Evolutionary conservation across 2,888 invertebrate species (phyloP).

Genomic region (Bursaphelenchus okinawaensis): DNA sequence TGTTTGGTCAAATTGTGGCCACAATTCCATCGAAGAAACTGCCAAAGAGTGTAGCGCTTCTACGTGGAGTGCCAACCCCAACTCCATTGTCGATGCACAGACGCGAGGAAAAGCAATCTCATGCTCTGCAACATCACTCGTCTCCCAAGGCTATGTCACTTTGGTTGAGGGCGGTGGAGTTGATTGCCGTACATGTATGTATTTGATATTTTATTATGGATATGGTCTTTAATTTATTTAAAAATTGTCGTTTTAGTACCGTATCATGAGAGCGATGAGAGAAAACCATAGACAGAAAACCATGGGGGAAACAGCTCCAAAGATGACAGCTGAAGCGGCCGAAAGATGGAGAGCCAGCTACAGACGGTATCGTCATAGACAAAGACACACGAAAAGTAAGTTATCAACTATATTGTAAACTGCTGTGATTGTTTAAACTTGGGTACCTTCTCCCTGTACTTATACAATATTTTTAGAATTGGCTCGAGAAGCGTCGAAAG

Average conservation of each 20-base stretch:
- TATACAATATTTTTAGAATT: not conserved
- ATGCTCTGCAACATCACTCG: constrained; percentile 1
- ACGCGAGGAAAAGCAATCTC: constrained; percentile 1
- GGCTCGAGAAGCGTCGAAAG: not conserved
- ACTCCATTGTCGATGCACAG: constrained; percentile 17
- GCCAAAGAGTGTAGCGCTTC: constrained; percentile 36
- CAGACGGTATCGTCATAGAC: constrained; percentile 51
- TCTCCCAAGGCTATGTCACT: not conserved
- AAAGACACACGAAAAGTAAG: constrained; percentile 47
- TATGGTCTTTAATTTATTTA: constrained; percentile 5
- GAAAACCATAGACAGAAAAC: constrained; percentile 25
- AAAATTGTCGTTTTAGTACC: constrained; percentile 24
- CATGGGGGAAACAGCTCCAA: constrained; percentile 51
- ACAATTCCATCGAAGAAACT: constrained; percentile 54
- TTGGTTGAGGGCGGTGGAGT: constrained; percentile 52
- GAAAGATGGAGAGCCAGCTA: constrained; percentile 53
- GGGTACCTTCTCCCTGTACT: not conserved
- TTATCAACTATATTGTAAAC: not conserved
- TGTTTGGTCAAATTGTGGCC: constrained; percentile 79
- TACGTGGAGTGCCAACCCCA: constrained; percentile 26
- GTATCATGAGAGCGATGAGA: constrained; percentile 31
- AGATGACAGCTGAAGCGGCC: constrained; percentile 54
- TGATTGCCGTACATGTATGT: constrained; percentile 51
- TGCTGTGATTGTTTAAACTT: no score
- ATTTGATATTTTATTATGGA: not conserved